A percentile compares a stretch with the other conserved stretches of the same genome.
Evolutionary conservation across 2,797 vertebrate genomes (phyloP).

Genomic region (Paramormyrops hopkinsi): DNA sequence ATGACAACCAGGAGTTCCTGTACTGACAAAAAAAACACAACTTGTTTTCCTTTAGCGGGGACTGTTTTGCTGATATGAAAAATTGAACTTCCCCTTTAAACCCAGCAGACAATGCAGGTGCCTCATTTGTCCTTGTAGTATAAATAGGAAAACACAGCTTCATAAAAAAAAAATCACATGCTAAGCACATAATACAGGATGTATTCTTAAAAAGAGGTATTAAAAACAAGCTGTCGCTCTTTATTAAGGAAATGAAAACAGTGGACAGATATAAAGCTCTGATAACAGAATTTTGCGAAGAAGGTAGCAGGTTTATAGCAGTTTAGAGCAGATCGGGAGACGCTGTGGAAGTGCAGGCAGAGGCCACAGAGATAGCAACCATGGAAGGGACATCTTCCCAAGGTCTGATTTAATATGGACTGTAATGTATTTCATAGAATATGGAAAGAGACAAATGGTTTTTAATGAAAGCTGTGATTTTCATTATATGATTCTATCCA

Average conservation of each 20-base stretch:
- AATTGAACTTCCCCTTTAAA: not conserved
- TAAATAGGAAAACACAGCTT: not conserved
- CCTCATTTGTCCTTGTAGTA: not conserved
- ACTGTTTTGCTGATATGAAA: conserved; percentile 3
- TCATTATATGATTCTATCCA: not conserved
- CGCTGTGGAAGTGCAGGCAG: not conserved
- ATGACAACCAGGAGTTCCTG: not conserved
- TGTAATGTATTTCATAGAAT: not conserved
- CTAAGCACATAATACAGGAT: conserved; percentile 1
- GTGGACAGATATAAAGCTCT: not conserved
- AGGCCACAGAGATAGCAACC: not conserved
- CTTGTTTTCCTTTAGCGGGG: not conserved
- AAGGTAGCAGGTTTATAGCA: not conserved
- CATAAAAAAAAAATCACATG: not conserved
- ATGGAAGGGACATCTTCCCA: not conserved
- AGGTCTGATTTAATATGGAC: not conserved
- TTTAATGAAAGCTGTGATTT: not conserved
- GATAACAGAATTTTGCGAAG: not conserved
- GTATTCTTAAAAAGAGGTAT: not conserved
- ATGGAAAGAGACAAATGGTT: not conserved
- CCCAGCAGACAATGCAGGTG: not conserved
- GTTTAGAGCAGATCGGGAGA: not conserved
- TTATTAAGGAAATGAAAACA: not conserved
- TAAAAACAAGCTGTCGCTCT: not conserved
- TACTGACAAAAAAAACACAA: not conserved